A percentile compares a stretch with the other conserved stretches of the same genome.
phyloP scores from a whole-genome alignment of 2,113 vertebrate species.

The Tinamus guttatus region DNA sequence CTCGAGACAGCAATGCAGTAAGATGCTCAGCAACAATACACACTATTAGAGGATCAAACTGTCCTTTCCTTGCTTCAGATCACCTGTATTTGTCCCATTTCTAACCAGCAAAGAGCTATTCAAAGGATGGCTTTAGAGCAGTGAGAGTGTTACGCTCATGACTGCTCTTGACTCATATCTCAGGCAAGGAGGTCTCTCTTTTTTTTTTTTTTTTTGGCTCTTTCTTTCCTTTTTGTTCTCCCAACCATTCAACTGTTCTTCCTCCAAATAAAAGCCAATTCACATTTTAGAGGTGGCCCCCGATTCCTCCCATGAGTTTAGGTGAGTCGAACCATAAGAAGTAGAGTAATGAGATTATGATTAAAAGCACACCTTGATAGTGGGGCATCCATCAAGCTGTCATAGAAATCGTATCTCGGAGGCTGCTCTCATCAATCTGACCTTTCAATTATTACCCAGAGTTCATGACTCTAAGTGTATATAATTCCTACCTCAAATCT shows the following conservation, averaged over 20 bases:
- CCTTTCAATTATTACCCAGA: conserved; percentile 80
- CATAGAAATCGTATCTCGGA: conserved; percentile 78
- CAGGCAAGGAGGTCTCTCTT: neutral
- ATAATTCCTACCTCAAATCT: conserved; percentile 54
- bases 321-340: conserved; percentile 78
- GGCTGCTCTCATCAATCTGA: conserved; percentile 81
- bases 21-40: accelerated
- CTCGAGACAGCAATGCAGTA: neutral
- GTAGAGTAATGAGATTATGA: conserved; percentile 83
- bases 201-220: neutral
- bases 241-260: neutral
- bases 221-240: neutral
- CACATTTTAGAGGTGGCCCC: conserved; percentile 65
- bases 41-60: neutral
- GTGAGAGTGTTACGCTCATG: neutral
- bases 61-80: neutral
- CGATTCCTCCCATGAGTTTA: conserved; percentile 75
- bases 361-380: conserved; percentile 83
- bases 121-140: neutral
- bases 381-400: conserved; percentile 82
- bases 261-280: conserved; percentile 50
- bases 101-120: neutral
- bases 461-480: conserved; percentile 73
- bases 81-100: neutral
- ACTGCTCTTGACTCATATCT: neutral